Evolutionary conservation across 2,797 vertebrate species (phyloP).

Genomic region (Gymnoscopelus braueri): DNA sequence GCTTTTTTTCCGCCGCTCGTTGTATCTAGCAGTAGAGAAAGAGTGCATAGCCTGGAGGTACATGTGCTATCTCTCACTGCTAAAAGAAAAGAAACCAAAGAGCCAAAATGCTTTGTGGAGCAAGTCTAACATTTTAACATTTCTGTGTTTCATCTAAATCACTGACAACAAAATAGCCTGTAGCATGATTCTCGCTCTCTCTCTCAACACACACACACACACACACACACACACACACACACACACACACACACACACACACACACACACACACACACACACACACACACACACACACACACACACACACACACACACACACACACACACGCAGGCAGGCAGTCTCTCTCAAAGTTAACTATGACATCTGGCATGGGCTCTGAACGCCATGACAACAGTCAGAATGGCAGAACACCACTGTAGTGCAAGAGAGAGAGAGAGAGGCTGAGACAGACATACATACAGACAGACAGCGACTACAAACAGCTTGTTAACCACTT

Average conservation of each 20-base stretch:
- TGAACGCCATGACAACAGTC: conserved; percentile 87
- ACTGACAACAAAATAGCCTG: conserved; percentile 87
- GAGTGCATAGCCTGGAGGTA: conserved; percentile 78
- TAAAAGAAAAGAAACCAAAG: conserved; percentile 37
- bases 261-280: no score
- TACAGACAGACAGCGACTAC: conserved; percentile 56
- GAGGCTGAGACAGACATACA: conserved; percentile 22
- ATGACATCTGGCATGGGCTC: conserved; percentile 88
- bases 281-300: no score
- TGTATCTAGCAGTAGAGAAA: conserved; percentile 72
- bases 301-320: not conserved
- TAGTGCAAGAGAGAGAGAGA: conserved; percentile 71
- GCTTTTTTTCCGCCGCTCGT: conserved; percentile 49
- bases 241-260: no score
- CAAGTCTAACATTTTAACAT: conserved; percentile 83
- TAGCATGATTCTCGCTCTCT: conserved; percentile 78
- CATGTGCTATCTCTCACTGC: conserved; percentile 67
- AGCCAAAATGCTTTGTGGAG: conserved; percentile 71
- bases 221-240: not conserved
- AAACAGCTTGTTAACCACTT: conserved; percentile 76
- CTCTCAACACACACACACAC: not conserved
- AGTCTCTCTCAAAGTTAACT: conserved; percentile 83
- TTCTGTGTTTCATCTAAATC: conserved; percentile 84
- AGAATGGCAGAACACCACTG: conserved; percentile 76
- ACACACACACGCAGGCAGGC: no score